A percentile compares a stretch with the other conserved stretches of the same genome.
These are phyloP conservation scores for Hucho hucho DNA, from an alignment of 2,113 vertebrate genomes.

Conservation along the genomic window DNA sequence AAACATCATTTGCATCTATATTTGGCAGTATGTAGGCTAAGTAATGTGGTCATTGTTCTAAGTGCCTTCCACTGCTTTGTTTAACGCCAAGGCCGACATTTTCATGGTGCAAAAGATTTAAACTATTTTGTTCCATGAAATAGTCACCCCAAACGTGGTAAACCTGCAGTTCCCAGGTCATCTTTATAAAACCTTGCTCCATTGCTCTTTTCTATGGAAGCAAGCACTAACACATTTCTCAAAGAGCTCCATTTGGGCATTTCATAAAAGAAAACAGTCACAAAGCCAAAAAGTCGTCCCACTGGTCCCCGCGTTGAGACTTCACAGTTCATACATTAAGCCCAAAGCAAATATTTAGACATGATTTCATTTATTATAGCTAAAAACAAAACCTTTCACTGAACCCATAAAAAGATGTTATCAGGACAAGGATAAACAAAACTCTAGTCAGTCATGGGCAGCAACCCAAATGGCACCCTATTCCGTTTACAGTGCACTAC, in stretches of 20 bases:
- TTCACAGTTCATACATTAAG: neutral
- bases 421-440: constrained; percentile 27
- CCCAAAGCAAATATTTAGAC: constrained; percentile 16
- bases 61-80: neutral
- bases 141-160: no score
- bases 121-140: no score
- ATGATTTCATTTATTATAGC: constrained; percentile 16
- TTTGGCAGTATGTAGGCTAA: no score
- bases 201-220: neutral
- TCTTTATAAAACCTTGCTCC: neutral
- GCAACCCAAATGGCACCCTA: no score
- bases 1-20: no score
- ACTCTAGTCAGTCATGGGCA: neutral
- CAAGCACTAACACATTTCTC: neutral
- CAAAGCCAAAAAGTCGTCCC: neutral
- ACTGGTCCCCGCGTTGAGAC: neutral
- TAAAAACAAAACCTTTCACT: constrained; percentile 3
- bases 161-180: neutral
- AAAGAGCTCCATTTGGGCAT: neutral
- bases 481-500: no score
- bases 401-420: constrained; percentile 17
- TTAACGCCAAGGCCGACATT: no score
- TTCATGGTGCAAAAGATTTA: no score
- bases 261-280: neutral
- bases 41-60: neutral